phyloP scores from a whole-genome alignment of 2,113 vertebrate genomes.

The Delphinus delphis region DNA sequence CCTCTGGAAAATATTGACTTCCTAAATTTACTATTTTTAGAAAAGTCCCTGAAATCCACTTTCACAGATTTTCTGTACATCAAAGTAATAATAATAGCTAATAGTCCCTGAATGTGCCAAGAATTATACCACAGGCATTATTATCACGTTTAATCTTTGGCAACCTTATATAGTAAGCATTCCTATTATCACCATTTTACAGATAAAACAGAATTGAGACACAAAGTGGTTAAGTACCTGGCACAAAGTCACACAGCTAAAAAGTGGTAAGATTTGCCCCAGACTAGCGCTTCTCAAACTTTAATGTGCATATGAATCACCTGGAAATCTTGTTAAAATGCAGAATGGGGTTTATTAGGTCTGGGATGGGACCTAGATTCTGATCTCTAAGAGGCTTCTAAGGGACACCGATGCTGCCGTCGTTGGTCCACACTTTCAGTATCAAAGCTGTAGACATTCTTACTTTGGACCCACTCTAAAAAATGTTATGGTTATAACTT shows the following conservation, averaged over 20 bases:
- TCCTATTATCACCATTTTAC: neutral
- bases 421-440: neutral
- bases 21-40: slow-evolving; percentile 39
- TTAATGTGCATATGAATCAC: neutral
- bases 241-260: neutral
- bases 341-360: neutral
- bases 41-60: neutral
- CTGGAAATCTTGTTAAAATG: neutral
- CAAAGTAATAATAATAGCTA: neutral
- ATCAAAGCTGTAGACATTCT: neutral
- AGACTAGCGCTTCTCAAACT: neutral
- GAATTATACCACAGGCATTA: neutral
- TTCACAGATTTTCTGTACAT: neutral
- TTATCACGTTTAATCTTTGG: neutral
- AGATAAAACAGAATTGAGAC: neutral
- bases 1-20: slow-evolving; percentile 29
- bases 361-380: neutral
- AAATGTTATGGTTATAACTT: neutral
- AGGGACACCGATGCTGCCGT: neutral
- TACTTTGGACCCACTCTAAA: neutral
- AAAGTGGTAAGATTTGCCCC: neutral
- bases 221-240: neutral
- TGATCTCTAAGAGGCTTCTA: neutral
- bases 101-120: neutral
- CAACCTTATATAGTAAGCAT: neutral